Evolutionary conservation across 2,113 vertebrate species (phyloP), one percentile per base, ranked within the genome.

Genomic region (Ardeotis arabs): DNA sequence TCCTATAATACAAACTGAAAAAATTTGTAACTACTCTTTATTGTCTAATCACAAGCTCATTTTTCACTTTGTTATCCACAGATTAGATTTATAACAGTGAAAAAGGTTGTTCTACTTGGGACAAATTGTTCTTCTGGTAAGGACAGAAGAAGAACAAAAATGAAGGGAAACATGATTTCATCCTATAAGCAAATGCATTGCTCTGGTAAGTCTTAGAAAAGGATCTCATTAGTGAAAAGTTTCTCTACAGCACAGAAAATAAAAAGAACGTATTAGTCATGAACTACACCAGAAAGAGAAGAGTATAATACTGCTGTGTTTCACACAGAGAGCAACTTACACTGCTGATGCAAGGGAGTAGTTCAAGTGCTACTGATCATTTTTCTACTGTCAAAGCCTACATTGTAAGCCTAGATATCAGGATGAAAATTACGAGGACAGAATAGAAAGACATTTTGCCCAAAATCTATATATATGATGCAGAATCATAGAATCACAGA

Each of bases 381-480:
- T 90, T 55, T 67, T 39, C 58, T 75, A 39, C 33, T 68, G 13
- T 20, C 18, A 79, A 79, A 59, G 3, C 3, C 24, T 59, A n/a
- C 4, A 25, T 0, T 63, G 2, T 20, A 63, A 82, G 11, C 17
- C n/a, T 63, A 56, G 25, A 20, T 31, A 83, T 0, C 15, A 63
- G 58, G 13, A 47, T 12, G 8, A 78, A 59, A 79, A 79, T 14
- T n/a, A 75, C 27, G 10, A 60, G 7, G 6, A 23, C 2, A 64
- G 7, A 77, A 59, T 2, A 45, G 28, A 90, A 58, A 77, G 5
- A 1, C 2, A 33, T 68, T 64, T 93, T 33, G 28, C 3, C 7
- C 13, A 0, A n/a, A 9, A 72, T 66, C 8, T 60, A 4, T 24
- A 2, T 39, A 5, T 2, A 3, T 50, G 4, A 81, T 39, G 41